phyloP scores from a whole-genome alignment of 2,113 vertebrate genomes.

The Calidris pygmaea region DNA sequence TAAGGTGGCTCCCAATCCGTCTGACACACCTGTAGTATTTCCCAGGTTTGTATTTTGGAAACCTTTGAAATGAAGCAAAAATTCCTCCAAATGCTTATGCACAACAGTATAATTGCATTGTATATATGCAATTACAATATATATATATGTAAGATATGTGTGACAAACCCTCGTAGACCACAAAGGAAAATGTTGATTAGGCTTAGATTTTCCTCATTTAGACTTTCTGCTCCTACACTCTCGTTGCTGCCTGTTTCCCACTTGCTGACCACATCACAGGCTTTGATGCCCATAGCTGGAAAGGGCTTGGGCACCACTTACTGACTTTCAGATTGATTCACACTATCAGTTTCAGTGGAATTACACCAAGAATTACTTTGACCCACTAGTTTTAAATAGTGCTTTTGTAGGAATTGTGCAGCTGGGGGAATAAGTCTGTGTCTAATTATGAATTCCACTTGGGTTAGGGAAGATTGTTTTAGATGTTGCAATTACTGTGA shows the following conservation, averaged over 20 bases:
- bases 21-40: neutral
- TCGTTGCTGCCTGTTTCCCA: neutral
- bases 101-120: neutral
- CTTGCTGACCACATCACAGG: neutral
- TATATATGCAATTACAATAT: neutral
- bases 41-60: neutral
- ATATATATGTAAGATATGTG: neutral
- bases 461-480: neutral
- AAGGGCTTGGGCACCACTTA: neutral
- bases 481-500: neutral
- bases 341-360: neutral
- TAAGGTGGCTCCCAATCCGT: neutral
- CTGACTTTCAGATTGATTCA: neutral
- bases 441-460: neutral
- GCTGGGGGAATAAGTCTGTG: neutral
- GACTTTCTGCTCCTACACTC: neutral
- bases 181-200: neutral
- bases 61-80: neutral
- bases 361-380: neutral
- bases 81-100: neutral
- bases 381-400: neutral
- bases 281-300: neutral
- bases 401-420: neutral
- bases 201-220: neutral
- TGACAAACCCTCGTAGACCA: neutral